Evolutionary conservation across 2,797 vertebrate species (phyloP), one percentile per base, ranked within the genome.

Genomic region (Paedocypris micromegethes): DNA sequence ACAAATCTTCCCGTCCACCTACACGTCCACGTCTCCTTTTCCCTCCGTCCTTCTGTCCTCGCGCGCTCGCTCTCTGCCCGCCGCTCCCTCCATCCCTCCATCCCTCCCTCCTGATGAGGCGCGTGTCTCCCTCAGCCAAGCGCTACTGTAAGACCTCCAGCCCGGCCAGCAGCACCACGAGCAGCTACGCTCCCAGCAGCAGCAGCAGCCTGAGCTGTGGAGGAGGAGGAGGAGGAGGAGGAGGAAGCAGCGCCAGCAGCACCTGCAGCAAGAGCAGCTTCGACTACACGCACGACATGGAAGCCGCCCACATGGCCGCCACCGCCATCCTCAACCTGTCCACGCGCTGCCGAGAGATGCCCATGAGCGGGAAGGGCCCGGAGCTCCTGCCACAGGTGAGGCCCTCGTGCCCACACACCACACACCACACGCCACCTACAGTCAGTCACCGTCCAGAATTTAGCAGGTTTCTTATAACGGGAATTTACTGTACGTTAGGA

Each of bases 261-360:
- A 97, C 94, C 78, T 97, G 95, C 91, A 98, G 95, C 85, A 96
- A 95, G 83, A 97, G 96, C 92, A 98, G 96, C 90, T 98, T 98
- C 70, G 96, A 98, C 89, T 98, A 97, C 89, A 95, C 93, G 42
- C 95, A 98, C 72, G 95, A 98, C 87, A 91, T 96, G 93, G 95
- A 98, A 87, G 96, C 96, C 1, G 96, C 95, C 0, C 96, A 98
- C 90, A 98, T 98, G 94, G 96, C 96, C 1, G 96, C 96, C 81
- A 95, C 96, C 0, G 94, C 95, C 88, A 98, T 98, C 86, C 92
- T 98, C 83, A 98, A 98, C 87, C 90, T 98, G 82, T 97, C 95
- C 68, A 98, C 96, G 2, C 91, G 96, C 85, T 98, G 96, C 90
- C 88, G 96, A 45, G 95, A 98, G 88, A 93, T 98, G 89, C 96